phyloP scores from a whole-genome alignment of 2,113 vertebrate species.

The Podilymbus podiceps region DNA sequence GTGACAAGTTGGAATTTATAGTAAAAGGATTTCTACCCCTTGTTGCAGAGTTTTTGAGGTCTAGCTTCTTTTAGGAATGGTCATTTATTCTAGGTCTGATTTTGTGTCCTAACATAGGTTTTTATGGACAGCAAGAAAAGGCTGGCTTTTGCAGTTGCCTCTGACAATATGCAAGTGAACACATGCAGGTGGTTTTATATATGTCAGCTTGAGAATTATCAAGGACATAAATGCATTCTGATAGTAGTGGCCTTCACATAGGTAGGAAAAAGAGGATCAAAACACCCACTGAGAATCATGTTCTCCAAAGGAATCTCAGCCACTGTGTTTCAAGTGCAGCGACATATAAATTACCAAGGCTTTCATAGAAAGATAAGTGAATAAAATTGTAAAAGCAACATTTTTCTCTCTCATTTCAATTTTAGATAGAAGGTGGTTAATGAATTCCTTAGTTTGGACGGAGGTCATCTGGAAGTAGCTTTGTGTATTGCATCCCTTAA shows the following conservation, averaged over 20 bases:
- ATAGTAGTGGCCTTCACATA: not conserved
- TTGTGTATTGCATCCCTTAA: not conserved
- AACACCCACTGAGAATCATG: not conserved
- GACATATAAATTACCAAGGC: not conserved
- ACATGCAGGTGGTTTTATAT: not conserved
- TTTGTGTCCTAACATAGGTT: not conserved
- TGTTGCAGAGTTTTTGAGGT: not conserved
- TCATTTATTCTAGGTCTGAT: not conserved
- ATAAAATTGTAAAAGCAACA: not conserved
- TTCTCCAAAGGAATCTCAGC: not conserved
- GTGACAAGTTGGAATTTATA: not conserved
- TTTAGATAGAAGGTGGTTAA: slow-evolving; percentile 7
- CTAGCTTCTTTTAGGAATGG: not conserved
- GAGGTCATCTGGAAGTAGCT: not conserved
- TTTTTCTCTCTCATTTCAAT: slow-evolving; percentile 1
- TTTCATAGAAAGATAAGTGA: not conserved
- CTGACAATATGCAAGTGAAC: not conserved
- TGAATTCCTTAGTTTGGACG: not conserved
- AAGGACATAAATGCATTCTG: not conserved
- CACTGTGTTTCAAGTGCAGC: not conserved
- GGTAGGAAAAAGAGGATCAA: not conserved
- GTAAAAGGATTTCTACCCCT: not conserved
- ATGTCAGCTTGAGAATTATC: not conserved
- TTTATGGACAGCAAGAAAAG: not conserved
- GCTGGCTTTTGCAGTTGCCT: not conserved